phyloP scores from a whole-genome alignment of 2,113 vertebrate species.

The Grantiella picta region DNA sequence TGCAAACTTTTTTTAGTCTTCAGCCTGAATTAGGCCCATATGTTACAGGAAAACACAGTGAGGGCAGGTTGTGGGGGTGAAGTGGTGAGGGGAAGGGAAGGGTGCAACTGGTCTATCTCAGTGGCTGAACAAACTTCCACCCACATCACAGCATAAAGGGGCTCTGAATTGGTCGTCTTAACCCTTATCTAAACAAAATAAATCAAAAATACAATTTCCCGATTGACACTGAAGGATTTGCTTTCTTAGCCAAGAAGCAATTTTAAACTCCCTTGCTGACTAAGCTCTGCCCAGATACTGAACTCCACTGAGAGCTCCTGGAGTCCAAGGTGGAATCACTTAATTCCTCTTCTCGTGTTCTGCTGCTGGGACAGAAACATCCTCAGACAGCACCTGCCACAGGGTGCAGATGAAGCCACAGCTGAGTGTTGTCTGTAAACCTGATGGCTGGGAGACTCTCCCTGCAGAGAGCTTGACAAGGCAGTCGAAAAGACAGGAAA shows the following conservation, averaged over 20 bases:
- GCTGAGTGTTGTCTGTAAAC: background rate
- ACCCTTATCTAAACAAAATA: slow-evolving; percentile 65
- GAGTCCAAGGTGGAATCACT: background rate
- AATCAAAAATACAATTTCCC: slow-evolving; percentile 55
- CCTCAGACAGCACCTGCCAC: slow-evolving; percentile 27
- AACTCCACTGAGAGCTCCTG: background rate
- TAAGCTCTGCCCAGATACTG: slow-evolving; percentile 4
- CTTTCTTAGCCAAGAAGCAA: slow-evolving; percentile 53
- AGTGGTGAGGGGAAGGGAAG: background rate
- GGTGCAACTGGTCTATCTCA: slow-evolving; percentile 36
- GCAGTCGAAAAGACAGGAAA: background rate
- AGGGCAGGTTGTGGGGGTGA: background rate
- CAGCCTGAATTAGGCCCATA: slow-evolving; percentile 77
- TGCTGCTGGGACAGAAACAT: background rate
- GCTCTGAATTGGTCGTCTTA: slow-evolving; percentile 31
- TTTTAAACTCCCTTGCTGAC: slow-evolving; percentile 32
- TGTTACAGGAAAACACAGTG: slow-evolving; percentile 55
- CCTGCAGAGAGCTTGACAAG: background rate
- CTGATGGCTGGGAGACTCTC: background rate
- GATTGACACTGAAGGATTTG: slow-evolving; percentile 50
- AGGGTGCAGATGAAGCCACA: slow-evolving; percentile 17
- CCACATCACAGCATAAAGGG: slow-evolving; percentile 40
- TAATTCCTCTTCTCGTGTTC: background rate
- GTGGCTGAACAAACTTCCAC: slow-evolving; percentile 56
- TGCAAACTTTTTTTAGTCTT: slow-evolving; percentile 62